Evolutionary conservation across 2,888 invertebrate genomes (phyloP), one percentile per base, ranked within the genome.

Genomic region (Sinhomidia bicolor): DNA sequence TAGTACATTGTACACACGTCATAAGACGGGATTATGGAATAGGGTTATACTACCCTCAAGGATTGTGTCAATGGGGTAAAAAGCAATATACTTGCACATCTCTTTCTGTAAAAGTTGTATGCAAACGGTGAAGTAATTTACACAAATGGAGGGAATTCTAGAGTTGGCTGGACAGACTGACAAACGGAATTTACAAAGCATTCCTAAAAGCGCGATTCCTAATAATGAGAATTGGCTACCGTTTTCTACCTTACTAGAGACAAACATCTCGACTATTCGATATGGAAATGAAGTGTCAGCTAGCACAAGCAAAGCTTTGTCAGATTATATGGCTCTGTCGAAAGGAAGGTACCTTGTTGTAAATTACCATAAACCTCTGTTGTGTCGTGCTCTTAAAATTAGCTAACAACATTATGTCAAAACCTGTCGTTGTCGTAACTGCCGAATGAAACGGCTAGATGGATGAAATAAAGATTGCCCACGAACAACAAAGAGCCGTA

Each of bases 301-400:
- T 29, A 14, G 23, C 62, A 29, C 6, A 62, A 62, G 23, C 29
- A 29, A 62, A 57, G 14, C 1, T 62, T 20, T 17, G 10, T 20
- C 17, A 9, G 57, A 12, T 44, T 57, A 12, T 14, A 14, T n/a
- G 51, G 1, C 0, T 20, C 0, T n/a, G 14, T n/a, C n/a, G n/a
- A n/a, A 29, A 14, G 12, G 26, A 62, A 60, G 29, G 29, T 23
- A 57, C n/a, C 6, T 26, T 26, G 65, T 65, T 65, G 14, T 12
- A 71, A 41, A 71, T 71, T 44, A 71, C 29, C 62, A 62, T 57
- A 71, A 71, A 36, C 68, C 41, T 26, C 41, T 71, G 36, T 71
- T 71, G 20, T 71, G 20, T 10, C 41, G 41, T 71, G 41, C 32
- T 65, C 65, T n/a, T n/a, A n/a, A n/a, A n/a, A n/a, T n/a, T 1